Evolutionary conservation across 2,888 invertebrate genomes (phyloP).

Genomic region (Chaitophorus viminalis): DNA sequence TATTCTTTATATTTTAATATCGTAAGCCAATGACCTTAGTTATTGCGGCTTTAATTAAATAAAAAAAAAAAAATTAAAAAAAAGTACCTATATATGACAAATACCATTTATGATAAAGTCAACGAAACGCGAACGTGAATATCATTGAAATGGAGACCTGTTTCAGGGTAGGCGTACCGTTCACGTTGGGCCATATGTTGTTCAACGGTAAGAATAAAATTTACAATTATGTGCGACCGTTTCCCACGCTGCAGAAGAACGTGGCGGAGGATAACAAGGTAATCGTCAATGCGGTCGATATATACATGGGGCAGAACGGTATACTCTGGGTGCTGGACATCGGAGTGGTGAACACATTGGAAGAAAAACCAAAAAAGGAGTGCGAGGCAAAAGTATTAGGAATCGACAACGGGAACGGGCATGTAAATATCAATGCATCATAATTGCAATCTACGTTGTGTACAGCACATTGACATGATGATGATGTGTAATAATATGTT

Average conservation of each 20-base stretch:
- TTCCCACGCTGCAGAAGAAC: slow-evolving; percentile 75
- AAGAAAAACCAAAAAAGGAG: slow-evolving; percentile 67
- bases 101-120: too few species aligned
- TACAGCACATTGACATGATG: too few species aligned
- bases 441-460: neutral
- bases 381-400: slow-evolving; percentile 53
- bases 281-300: slow-evolving; percentile 78
- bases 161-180: slow-evolving; percentile 56
- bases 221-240: slow-evolving; percentile 71
- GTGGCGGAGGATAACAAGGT: slow-evolving; percentile 74
- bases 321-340: slow-evolving; percentile 79
- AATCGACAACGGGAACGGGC: slow-evolving; percentile 71
- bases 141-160: neutral
- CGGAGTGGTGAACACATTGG: slow-evolving; percentile 73
- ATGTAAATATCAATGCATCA: neutral
- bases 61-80: too few species aligned
- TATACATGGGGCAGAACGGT: slow-evolving; percentile 73
- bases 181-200: slow-evolving; percentile 34
- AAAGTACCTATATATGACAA: too few species aligned
- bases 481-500: too few species aligned
- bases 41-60: too few species aligned
- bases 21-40: too few species aligned
- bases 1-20: too few species aligned
- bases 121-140: neutral
- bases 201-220: slow-evolving; percentile 66